Base-by-base conservation (phyloP, 2,113 vertebrate genomes). In the Oreochromis aureus region DNA sequence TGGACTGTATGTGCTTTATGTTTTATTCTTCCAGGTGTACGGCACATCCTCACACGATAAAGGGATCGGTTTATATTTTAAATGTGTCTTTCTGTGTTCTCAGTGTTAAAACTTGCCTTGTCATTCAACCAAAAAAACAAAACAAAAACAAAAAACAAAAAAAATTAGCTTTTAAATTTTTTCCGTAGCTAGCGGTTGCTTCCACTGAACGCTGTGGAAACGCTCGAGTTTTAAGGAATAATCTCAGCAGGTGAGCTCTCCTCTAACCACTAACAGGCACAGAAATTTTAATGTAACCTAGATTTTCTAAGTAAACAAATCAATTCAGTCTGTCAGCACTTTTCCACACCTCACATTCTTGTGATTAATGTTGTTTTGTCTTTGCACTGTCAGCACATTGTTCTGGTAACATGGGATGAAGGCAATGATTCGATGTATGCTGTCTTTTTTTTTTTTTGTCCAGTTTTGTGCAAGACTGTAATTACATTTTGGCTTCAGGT, bases 61-160 rank as follows among this genome's bases (percentile, higher is more conserved):
- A 93, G 89, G 90, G 93, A 93, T 88, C 85, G 41, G 80, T 91
- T 87, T 54, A 69, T 89, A 85, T 90, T 91, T 91, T 63, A 61
- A 36, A 80, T 22, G 22, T 80, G 56, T 90, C 54, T 84, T 83
- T 59, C 84, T 79, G 11, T 84, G 83, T 80, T 58, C 34, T 56
- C 2, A 2, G 73, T 79, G 44, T 85, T 78, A 80, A 27, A 36
- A 59, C 30, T 80, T 80, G 81, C 91, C 89, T 91, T 85, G 51
- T 91, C 81, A 48, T 66, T 90, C 87, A 87, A 58, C 81, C 71
- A 87, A 89, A 91, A 80, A 81, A 27, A 27, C 27, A 27, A 44
- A 22, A 22, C 32, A 5, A 69, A 80, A 76, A 11, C 5, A 7
- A 73, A 32, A 36, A 73, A 27, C 30, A 11, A 63, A 27, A 46